phyloP scores from a whole-genome alignment of 2,797 vertebrate species.

The Sorex maritimensis region DNA sequence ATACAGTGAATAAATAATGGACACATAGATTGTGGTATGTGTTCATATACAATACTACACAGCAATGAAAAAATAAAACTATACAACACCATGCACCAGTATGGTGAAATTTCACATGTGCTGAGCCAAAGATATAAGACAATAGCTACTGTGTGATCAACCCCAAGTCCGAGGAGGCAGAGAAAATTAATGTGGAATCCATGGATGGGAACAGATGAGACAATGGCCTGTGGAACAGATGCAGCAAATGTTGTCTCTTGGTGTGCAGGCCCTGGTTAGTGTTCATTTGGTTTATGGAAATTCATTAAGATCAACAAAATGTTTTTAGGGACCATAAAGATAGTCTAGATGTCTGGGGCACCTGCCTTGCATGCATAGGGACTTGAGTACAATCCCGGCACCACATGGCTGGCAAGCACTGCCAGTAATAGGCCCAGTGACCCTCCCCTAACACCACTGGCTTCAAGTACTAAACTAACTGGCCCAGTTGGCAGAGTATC shows the following conservation, averaged over 20 bases:
- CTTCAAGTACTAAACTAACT: too few relatives aligned
- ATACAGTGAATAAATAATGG: too few relatives aligned
- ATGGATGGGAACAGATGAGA: neutral
- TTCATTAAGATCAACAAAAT: slow-evolving; percentile 26
- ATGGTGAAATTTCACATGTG: neutral
- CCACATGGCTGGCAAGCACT: too few relatives aligned
- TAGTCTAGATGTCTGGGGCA: too few relatives aligned
- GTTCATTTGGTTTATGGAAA: slow-evolving; percentile 29
- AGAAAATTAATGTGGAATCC: neutral
- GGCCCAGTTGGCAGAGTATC: too few relatives aligned
- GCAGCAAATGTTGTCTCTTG: slow-evolving; percentile 1
- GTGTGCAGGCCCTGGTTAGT: neutral
- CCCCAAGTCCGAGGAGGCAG: neutral
- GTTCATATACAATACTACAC: neutral
- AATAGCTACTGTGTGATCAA: neutral
- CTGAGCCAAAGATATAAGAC: slow-evolving; percentile 15
- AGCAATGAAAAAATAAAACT: slow-evolving; percentile 5
- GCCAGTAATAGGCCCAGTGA: too few relatives aligned
- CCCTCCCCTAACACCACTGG: too few relatives aligned
- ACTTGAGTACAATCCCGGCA: too few relatives aligned
- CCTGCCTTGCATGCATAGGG: too few relatives aligned
- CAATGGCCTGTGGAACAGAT: neutral
- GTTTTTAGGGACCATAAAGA: neutral
- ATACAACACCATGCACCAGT: neutral
- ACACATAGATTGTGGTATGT: neutral